phyloP scores from a whole-genome alignment of 2,888 invertebrate genomes.

The Sphaerophoria taeniata region DNA sequence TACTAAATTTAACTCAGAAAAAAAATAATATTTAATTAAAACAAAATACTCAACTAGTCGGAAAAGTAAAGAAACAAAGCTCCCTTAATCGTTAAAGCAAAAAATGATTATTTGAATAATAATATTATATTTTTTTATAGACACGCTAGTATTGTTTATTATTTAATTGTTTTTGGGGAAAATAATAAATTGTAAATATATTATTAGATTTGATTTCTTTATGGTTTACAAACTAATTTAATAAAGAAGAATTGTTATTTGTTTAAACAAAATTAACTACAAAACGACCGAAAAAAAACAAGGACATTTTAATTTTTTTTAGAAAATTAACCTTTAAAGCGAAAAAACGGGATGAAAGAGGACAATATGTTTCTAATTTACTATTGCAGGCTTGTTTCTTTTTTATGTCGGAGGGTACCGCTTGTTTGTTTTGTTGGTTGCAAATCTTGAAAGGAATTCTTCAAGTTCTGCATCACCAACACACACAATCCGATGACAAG shows the following conservation, averaged over 20 bases:
- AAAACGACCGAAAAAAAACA: slow-evolving; percentile 62
- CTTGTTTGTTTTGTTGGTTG: slow-evolving; percentile 45
- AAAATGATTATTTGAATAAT: slow-evolving; percentile 23
- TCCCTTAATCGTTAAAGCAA: slow-evolving; percentile 59
- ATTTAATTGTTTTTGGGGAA: slow-evolving; percentile 38
- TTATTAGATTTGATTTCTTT: slow-evolving; percentile 47
- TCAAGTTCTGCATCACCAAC: no score
- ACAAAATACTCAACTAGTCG: slow-evolving; percentile 64
- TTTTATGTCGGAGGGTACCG: background rate
- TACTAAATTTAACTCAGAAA: slow-evolving; percentile 54
- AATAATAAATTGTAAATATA: slow-evolving; percentile 58
- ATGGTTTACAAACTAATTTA: slow-evolving; percentile 61
- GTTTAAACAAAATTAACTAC: slow-evolving; percentile 58
- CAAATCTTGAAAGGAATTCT: slow-evolving; percentile 22
- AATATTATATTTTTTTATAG: slow-evolving; percentile 31
- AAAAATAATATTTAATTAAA: slow-evolving; percentile 40
- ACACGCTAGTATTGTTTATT: slow-evolving; percentile 50
- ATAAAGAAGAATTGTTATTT: slow-evolving; percentile 60
- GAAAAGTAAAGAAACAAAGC: slow-evolving; percentile 64
- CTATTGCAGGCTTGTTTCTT: slow-evolving; percentile 57
- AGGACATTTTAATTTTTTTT: slow-evolving; percentile 42
- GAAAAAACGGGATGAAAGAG: slow-evolving; percentile 50
- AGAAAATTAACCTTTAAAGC: slow-evolving; percentile 50
- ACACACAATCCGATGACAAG: no score
- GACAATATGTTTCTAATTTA: slow-evolving; percentile 59